Percentiles rank a stretch among this genome's conserved stretches.
phyloP scores from a whole-genome alignment of 2,888 invertebrate species.

The Reticulitermes lucifugus region DNA sequence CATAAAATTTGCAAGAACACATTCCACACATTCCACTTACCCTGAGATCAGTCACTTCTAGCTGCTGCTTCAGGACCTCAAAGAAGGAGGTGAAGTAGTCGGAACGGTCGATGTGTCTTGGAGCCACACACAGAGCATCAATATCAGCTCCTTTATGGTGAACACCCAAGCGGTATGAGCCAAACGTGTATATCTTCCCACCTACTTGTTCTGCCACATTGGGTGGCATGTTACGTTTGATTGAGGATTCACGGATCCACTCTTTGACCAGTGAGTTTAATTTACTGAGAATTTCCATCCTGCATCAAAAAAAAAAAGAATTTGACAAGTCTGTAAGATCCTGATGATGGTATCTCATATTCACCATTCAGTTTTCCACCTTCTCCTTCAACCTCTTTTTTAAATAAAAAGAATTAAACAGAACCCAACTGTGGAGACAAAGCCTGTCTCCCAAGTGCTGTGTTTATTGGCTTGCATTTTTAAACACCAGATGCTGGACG shows the following conservation, averaged over 20 bases:
- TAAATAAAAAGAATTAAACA: too few relatives aligned
- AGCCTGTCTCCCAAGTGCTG: too few relatives aligned
- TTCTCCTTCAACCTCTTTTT: too few relatives aligned
- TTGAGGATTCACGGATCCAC: slow-evolving; percentile 93
- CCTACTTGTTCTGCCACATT: slow-evolving; percentile 92
- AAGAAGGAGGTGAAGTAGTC: slow-evolving; percentile 98
- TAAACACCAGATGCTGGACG: too few relatives aligned
- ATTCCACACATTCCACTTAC: slow-evolving; percentile 65
- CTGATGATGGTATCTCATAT: too few relatives aligned
- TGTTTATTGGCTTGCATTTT: too few relatives aligned
- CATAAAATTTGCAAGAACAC: not conserved
- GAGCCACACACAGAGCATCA: slow-evolving; percentile 97
- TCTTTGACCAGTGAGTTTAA: slow-evolving; percentile 91
- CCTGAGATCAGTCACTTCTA: slow-evolving; percentile 85
- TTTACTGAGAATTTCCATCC: slow-evolving; percentile 74
- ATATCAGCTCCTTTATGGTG: slow-evolving; percentile 92
- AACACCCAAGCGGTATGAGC: slow-evolving; percentile 79
- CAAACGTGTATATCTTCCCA: slow-evolving; percentile 99
- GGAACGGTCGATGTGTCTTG: slow-evolving; percentile 90
- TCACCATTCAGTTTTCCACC: too few relatives aligned
- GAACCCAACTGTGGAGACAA: too few relatives aligned
- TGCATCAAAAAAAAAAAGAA: slow-evolving; percentile 56
- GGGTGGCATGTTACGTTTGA: slow-evolving; percentile 92
- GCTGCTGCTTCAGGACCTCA: slow-evolving; percentile 86
- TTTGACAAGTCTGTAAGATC: too few relatives aligned